Evolutionary conservation across 2,113 vertebrate genomes (phyloP).

Genomic region (Tretioscincus oriximinensis): DNA sequence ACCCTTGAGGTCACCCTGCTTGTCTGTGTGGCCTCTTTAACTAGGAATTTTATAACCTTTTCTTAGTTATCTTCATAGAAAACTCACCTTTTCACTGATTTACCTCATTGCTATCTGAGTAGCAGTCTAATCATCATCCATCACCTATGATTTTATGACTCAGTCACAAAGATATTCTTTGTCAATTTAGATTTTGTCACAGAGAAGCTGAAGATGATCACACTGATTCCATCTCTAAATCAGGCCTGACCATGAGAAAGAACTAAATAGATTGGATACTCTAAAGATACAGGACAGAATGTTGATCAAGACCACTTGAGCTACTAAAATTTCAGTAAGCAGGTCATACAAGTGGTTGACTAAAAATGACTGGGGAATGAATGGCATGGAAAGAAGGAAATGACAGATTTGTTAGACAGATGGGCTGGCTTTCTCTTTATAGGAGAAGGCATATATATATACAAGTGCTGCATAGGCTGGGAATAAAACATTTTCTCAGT

Average conservation of each 20-base stretch:
- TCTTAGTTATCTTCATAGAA: too few species aligned
- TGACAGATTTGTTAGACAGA: constrained; percentile 39
- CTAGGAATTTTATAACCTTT: too few species aligned
- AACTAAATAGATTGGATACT: background rate
- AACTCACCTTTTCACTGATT: background rate
- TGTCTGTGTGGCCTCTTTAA: too few species aligned
- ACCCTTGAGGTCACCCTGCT: too few species aligned
- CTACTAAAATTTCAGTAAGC: constrained; percentile 22
- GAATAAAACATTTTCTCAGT: constrained; percentile 10
- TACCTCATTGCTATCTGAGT: background rate
- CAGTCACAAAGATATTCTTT: background rate
- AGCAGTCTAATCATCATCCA: background rate
- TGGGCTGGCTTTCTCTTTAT: constrained; percentile 34
- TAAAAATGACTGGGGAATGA: constrained; percentile 33
- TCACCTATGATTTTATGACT: background rate
- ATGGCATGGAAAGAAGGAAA: constrained; percentile 37
- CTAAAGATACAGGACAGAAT: constrained; percentile 6
- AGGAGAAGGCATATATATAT: background rate
- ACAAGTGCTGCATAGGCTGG: too few species aligned
- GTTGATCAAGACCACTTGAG: constrained; percentile 7
- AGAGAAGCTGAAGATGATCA: background rate
- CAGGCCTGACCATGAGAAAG: background rate
- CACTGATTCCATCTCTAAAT: background rate
- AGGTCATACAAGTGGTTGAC: constrained; percentile 20
- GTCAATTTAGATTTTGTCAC: background rate